Evolutionary conservation across 1,140 invertebrate genomes (phyloP).

Genomic region (Ceratoteleas bidentatus): DNA sequence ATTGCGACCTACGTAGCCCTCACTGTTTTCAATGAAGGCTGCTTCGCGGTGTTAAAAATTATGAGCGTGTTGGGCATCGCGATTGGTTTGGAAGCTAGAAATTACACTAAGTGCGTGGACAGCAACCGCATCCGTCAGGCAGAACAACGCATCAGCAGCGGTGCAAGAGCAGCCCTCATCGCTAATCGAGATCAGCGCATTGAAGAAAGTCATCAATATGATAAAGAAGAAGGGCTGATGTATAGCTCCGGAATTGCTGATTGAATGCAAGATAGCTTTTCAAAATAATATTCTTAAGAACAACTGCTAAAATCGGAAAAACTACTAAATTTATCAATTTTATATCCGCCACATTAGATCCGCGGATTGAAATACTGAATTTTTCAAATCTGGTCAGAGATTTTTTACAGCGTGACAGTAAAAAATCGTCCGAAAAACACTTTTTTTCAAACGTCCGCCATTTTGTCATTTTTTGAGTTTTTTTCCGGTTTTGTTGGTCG

Average conservation of each 20-base stretch:
- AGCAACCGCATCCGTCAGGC: constrained; percentile 1
- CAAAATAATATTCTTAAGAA: background rate
- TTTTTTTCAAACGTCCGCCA: too few species aligned
- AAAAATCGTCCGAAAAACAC: too few species aligned
- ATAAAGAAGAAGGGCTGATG: background rate
- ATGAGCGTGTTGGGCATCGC: constrained; percentile 10
- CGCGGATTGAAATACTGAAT: background rate
- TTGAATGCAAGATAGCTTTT: background rate
- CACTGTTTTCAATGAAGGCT: constrained; percentile 9
- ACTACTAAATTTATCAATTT: background rate
- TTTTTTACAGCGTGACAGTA: too few species aligned
- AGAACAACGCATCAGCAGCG: constrained; percentile 7
- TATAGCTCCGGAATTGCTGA: constrained; percentile 1
- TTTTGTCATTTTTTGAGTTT: too few species aligned
- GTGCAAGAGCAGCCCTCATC: constrained; percentile 1
- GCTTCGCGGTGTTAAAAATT: background rate
- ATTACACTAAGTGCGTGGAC: background rate
- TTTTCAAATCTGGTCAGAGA: background rate
- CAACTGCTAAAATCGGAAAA: background rate
- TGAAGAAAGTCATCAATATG: background rate
- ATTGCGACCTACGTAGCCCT: constrained; percentile 5
- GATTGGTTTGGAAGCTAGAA: constrained; percentile 1
- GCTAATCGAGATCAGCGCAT: background rate
- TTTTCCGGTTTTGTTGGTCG: too few species aligned
- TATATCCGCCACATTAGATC: background rate